These are phyloP conservation scores for Lithophane socia DNA, from an alignment of 2,888 invertebrate species.

Conservation along the genomic window DNA sequence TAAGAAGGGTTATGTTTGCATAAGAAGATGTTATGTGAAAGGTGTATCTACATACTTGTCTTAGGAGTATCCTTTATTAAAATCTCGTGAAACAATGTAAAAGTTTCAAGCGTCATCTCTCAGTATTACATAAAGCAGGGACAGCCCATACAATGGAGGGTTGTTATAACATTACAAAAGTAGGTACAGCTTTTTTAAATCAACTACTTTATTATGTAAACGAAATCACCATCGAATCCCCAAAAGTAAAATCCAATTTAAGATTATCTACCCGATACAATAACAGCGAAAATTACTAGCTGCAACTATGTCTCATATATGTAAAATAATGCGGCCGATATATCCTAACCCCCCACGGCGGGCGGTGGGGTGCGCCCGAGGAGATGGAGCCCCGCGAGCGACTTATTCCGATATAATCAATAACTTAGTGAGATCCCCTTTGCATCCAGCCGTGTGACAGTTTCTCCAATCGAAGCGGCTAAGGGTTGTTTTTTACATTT, in stretches of 20 bases:
- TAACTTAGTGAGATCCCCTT: constrained; percentile 91
- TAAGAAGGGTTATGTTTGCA: constrained; percentile 40
- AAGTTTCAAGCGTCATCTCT: constrained; percentile 2
- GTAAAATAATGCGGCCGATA: constrained; percentile 90
- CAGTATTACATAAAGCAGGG: background rate
- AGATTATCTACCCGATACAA: constrained; percentile 66
- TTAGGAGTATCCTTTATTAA: background rate
- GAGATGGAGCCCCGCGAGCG: constrained; percentile 82
- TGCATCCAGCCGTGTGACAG: constrained; percentile 90
- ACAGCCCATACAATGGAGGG: background rate
- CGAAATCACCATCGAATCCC: constrained; percentile 36
- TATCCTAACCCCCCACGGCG: constrained; percentile 83
- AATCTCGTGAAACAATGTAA: background rate
- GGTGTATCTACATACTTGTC: constrained; percentile 1
- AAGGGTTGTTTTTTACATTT: constrained; percentile 84
- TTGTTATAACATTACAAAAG: background rate
- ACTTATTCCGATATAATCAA: constrained; percentile 91
- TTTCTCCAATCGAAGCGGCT: constrained; percentile 85
- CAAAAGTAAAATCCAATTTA: constrained; percentile 59
- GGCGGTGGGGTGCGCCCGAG: constrained; percentile 71
- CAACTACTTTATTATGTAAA: constrained; percentile 31
- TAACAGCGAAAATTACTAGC: constrained; percentile 81
- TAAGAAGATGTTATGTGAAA: constrained; percentile 5
- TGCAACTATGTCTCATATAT: constrained; percentile 90
- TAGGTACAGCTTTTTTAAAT: constrained; percentile 16